Percentiles rank a stretch among this genome's conserved stretches.
phyloP scores from a whole-genome alignment of 2,888 invertebrate genomes.

The Uropetala carovei region DNA sequence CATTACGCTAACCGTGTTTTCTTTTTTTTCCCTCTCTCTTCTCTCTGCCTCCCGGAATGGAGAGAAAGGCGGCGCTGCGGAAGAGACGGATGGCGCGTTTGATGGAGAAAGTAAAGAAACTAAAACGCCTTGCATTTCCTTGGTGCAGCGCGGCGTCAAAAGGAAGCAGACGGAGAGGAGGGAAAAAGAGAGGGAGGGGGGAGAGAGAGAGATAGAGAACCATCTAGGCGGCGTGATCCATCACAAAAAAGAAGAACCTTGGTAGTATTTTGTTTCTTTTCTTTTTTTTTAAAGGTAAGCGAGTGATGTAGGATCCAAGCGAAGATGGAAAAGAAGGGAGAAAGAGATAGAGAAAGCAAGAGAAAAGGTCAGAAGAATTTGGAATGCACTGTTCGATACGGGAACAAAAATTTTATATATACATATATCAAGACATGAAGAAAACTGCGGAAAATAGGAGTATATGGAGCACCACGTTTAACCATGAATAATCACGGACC shows the following conservation, averaged over 20 bases:
- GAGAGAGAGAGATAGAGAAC: background rate
- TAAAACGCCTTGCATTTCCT: background rate
- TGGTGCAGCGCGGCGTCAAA: background rate
- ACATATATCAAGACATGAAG: too few relatives aligned
- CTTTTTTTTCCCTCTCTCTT: background rate
- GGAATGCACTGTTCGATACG: background rate
- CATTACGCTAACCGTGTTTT: background rate
- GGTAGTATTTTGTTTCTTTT: too few relatives aligned
- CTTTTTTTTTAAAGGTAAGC: background rate
- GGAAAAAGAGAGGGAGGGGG: background rate
- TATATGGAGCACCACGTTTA: too few relatives aligned
- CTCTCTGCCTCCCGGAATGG: too few relatives aligned
- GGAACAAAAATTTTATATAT: too few relatives aligned
- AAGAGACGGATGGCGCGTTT: background rate
- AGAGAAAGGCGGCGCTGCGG: background rate
- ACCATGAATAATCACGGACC: too few relatives aligned
- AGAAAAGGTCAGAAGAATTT: background rate
- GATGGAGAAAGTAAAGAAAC: constrained; percentile 2
- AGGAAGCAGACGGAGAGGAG: background rate
- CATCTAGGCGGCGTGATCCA: background rate
- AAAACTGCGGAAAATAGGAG: too few relatives aligned
- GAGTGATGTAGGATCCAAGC: background rate
- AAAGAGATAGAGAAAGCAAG: background rate
- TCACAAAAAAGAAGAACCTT: background rate
- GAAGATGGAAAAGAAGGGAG: background rate